Base-by-base conservation (phyloP, 1,140 invertebrate genomes). In the Acromyrmex heyeri region DNA sequence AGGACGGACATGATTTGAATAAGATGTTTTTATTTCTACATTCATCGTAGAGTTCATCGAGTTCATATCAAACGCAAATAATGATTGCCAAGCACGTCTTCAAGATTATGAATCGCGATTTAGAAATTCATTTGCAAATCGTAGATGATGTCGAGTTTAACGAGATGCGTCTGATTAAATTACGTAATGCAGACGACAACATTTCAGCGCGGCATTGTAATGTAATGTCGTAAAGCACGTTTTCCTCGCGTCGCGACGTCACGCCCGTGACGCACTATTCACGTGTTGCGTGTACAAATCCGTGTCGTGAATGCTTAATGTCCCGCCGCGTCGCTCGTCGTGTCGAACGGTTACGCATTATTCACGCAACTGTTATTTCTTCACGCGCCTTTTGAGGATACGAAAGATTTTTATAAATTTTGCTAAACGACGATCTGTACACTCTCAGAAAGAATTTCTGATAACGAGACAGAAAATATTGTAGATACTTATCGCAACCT, bases 131-230 rank as follows among this genome's bases (percentile, higher is more conserved):
- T 34, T 59, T 30, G 16, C 16, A 48, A 44, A 44, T 24, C 24
- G 87, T 64, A 65, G 83, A 53, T 64, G 78, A 76, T 48, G 65
- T 55, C 18, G 14, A 1, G 12, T 27, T 38, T 57, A 78, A 88
- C 79, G 81, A 82, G 30, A 59, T 30, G 79, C 70, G 61, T 90
- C 65, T 88, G 87, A 92, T 93, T 92, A 75, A 90, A 88, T 93
- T 90, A 88, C 90, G 87, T 88, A 88, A 78, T 78, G 67, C 73
- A 64, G 75, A 4, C 75, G 30, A 65, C 87, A 88, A 91, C 86
- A 88, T 86, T 79, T 57, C 85, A 75, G 21, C 30, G 62, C 64
- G 50, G 59, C 67, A 90, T 82, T 86, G 86, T 81, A 48, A 79
- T 76, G 55, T 30, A 34, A 79, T 30, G 59, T 38, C 86, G 87